Evolutionary conservation across 2,888 invertebrate species (phyloP), one percentile per base, ranked within the genome.

Genomic region (Drosophila anceps): DNA sequence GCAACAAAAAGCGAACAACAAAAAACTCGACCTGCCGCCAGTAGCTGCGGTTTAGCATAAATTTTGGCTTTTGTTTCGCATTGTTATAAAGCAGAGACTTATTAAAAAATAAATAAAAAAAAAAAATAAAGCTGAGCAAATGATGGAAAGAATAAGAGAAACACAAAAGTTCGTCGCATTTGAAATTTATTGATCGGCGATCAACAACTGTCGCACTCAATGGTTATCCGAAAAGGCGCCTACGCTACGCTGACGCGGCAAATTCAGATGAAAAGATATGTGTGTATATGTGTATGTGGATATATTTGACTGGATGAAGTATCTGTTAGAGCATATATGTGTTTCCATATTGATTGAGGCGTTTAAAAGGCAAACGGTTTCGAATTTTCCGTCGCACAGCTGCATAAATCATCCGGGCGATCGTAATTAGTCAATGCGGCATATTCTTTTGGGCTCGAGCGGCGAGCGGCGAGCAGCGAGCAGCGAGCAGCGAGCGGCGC

Each of bases 361-460:
- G 60, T 88, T 90, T 82, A 82, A 76, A 65, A 67, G 73, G 66
- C 73, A 69, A 77, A 75, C 69, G 64, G 73, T 76, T 82, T 62
- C 65, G 62, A 61, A 77, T 75, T 72, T 77, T 82, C 78, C 76
- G 79, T 60, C 73, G 57, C 81, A 66, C 76, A 76, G 72, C 82
- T 79, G 86, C 85, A 91, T 90, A 90, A 90, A 90, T 90, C 90
- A 90, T 90, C 80, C 75, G 78, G 77, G 67, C 61, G 79, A 75
- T 76, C 82, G 87, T 91, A 90, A 90, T 90, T 91, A 90, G 91
- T 90, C 90, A 90, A 73, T 84, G 86, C 74, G 75, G 80, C 73
- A 72, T 73, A 54, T 78, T 77, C 57, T 55, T 62, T 46, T 35
- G 68, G 72, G 70, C 73, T n/a, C n/a, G n/a, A n/a, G n/a, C n/a